Evolutionary conservation across 2,888 invertebrate genomes (phyloP).

Genomic region (Sesia apiformis): DNA sequence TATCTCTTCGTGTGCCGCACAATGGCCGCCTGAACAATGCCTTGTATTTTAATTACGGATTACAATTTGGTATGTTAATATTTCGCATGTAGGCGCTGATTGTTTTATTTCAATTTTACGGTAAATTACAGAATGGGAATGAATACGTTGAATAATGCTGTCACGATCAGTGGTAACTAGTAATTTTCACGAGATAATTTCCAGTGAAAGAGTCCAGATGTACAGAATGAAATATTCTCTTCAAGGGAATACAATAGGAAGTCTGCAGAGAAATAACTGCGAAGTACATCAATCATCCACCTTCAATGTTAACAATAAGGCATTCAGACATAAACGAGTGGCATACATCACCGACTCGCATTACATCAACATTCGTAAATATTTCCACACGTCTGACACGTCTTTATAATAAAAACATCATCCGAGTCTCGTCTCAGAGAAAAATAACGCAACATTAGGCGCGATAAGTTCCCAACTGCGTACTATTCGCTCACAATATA

Average conservation of each 20-base stretch:
- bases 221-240: too few species aligned
- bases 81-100: not conserved
- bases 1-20: constrained; percentile 3
- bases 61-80: constrained; percentile 1
- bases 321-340: constrained; percentile 39
- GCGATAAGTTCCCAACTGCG: constrained; percentile 57
- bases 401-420: constrained; percentile 70
- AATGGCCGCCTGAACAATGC: constrained; percentile 5
- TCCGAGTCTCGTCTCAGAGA: constrained; percentile 28
- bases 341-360: constrained; percentile 39
- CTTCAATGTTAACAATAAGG: constrained; percentile 29
- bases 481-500: constrained; percentile 49
- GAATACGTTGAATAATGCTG: too few species aligned
- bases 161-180: too few species aligned
- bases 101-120: too few species aligned
- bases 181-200: too few species aligned
- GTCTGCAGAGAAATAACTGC: too few species aligned
- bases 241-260: too few species aligned
- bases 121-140: too few species aligned
- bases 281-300: constrained; percentile 26
- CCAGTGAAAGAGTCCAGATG: too few species aligned
- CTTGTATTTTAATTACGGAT: constrained; percentile 8
- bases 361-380: constrained; percentile 51
- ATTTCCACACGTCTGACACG: constrained; percentile 50
- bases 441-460: constrained; percentile 53